Evolutionary conservation across 2,888 invertebrate genomes (phyloP).

Genomic region (Caradrina kadenii): DNA sequence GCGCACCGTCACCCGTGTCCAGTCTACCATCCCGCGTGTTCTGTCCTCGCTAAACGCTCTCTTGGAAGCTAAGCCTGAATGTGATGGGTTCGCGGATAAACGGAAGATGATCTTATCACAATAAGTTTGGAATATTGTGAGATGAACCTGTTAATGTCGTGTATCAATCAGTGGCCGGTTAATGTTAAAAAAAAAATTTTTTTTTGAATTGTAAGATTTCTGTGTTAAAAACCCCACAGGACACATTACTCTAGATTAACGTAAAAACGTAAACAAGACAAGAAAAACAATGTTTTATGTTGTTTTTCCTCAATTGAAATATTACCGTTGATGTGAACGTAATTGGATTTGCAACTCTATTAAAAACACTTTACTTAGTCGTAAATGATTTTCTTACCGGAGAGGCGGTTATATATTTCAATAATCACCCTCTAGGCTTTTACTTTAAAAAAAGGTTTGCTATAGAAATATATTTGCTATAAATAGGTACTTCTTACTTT

Average conservation of each 20-base stretch:
- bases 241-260: background rate
- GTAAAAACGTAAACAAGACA: conserved; percentile 17
- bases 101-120: no score
- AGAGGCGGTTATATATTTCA: conserved; percentile 29
- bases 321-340: conserved; percentile 39
- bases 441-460: conserved; percentile 9
- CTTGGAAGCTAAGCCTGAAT: no score
- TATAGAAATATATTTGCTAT: conserved; percentile 17
- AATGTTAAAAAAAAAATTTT: no score
- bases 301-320: conserved; percentile 52
- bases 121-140: no score
- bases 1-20: no score
- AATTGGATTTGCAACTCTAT: conserved; percentile 50
- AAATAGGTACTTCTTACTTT: conserved; percentile 15
- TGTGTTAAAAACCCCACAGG: background rate
- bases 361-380: conserved; percentile 44
- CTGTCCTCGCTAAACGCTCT: no score
- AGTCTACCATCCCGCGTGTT: no score
- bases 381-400: conserved; percentile 37
- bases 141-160: no score
- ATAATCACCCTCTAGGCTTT: conserved; percentile 31
- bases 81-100: no score
- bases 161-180: no score
- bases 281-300: conserved; percentile 7
- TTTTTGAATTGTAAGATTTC: no score